Conservation (phyloP, 2,888 invertebrate genomes). For the Cosmopolites sordidus region DNA sequence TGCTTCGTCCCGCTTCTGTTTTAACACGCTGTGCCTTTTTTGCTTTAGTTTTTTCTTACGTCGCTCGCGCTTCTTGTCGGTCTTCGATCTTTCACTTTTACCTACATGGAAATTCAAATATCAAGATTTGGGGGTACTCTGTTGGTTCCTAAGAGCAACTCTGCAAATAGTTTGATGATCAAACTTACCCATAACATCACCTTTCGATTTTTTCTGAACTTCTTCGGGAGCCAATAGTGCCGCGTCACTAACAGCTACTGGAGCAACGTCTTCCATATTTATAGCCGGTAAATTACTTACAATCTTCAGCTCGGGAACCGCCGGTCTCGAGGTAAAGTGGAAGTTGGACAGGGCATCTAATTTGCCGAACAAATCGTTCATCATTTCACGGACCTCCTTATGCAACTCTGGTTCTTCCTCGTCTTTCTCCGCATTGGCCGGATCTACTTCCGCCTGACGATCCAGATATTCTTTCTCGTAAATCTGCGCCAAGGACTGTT, state of each 20-base stretch:
- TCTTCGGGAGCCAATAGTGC: slow-evolving; percentile 89
- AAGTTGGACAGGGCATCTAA: slow-evolving; percentile 91
- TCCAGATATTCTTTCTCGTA: slow-evolving; percentile 85
- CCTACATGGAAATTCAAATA: slow-evolving; percentile 40
- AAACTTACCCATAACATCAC: slow-evolving; percentile 50
- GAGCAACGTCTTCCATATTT: slow-evolving; percentile 93
- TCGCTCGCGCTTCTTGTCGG: slow-evolving; percentile 85
- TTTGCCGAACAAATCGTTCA: slow-evolving; percentile 75
- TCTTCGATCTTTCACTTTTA: slow-evolving; percentile 75
- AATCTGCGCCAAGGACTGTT: slow-evolving; percentile 86
- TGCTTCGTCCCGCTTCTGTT: slow-evolving; percentile 48
- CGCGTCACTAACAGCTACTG: slow-evolving; percentile 80
- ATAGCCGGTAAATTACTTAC: slow-evolving; percentile 88
- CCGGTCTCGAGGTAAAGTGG: slow-evolving; percentile 87
- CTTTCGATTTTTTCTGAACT: slow-evolving; percentile 59
- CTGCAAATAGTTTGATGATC: too few species aligned
- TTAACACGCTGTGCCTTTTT: slow-evolving; percentile 53
- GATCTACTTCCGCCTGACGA: slow-evolving; percentile 57
- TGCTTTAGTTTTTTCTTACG: slow-evolving; percentile 82
- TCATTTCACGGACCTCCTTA: slow-evolving; percentile 68
- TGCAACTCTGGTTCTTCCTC: slow-evolving; percentile 73
- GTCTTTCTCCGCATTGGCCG: slow-evolving; percentile 54
- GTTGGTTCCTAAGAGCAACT: too few species aligned
- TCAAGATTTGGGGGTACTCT: too few species aligned
- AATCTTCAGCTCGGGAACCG: slow-evolving; percentile 82